Percentiles rank a stretch among this genome's conserved stretches.
Conservation (phyloP, 2,888 invertebrate genomes). For the Scaptomyza parva region DNA sequence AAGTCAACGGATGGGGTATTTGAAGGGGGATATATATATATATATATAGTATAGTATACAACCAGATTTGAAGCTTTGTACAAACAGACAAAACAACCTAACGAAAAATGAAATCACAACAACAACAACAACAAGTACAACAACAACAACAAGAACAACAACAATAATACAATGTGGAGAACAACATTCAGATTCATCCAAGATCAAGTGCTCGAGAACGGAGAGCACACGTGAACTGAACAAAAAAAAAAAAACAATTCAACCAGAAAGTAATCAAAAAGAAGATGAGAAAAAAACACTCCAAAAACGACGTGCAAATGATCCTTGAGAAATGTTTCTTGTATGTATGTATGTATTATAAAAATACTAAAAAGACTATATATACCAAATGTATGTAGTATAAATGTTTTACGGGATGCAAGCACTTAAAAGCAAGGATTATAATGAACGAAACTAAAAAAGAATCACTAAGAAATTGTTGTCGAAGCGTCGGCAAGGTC, state of each 20-base stretch:
- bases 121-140: slow-evolving; percentile 37
- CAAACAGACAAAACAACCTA: slow-evolving; percentile 77
- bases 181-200: slow-evolving; percentile 34
- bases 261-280: slow-evolving; percentile 16
- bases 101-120: slow-evolving; percentile 33
- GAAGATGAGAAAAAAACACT: slow-evolving; percentile 63
- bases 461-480: background rate
- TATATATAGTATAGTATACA: slow-evolving; percentile 31
- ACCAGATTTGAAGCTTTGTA: slow-evolving; percentile 78
- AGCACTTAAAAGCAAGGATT: slow-evolving; percentile 11
- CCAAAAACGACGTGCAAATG: slow-evolving; percentile 63
- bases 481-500: background rate
- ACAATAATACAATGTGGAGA: slow-evolving; percentile 63
- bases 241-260: background rate
- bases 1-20: slow-evolving; percentile 17
- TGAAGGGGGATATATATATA: slow-evolving; percentile 5
- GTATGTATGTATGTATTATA: slow-evolving; percentile 20
- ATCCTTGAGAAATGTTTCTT: slow-evolving; percentile 70
- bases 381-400: background rate
- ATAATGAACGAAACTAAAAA: background rate
- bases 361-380: slow-evolving; percentile 24
- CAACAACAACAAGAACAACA: slow-evolving; percentile 28
- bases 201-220: slow-evolving; percentile 77
- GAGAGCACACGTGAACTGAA: slow-evolving; percentile 9
- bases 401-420: slow-evolving; percentile 5